phyloP scores from a whole-genome alignment of 2,797 vertebrate species.

The Gallinago solitaria region DNA sequence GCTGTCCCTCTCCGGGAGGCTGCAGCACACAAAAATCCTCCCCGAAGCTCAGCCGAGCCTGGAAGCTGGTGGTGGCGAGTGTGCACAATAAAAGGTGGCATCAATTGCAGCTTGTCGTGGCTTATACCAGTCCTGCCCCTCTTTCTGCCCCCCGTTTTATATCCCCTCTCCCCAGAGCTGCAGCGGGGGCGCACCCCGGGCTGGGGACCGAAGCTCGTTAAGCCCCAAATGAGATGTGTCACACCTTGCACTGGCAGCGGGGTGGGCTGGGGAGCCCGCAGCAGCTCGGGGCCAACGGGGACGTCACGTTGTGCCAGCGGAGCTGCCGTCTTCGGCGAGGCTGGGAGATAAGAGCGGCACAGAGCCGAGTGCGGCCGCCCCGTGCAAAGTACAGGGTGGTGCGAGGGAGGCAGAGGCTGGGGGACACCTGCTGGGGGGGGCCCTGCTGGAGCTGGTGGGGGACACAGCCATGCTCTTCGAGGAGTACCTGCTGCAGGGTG shows the following conservation, averaged over 20 bases:
- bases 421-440: not conserved
- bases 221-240: not conserved
- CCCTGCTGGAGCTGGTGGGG: not conserved
- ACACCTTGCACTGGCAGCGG: rapidly evolving
- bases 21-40: not conserved
- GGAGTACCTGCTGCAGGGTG: slow-evolving; percentile 20
- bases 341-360: slow-evolving; percentile 18
- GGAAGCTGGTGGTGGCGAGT: rapidly evolving
- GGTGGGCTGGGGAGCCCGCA: not conserved
- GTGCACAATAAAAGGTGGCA: not conserved
- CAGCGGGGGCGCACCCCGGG: rapidly evolving
- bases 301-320: rapidly evolving
- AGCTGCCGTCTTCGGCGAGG: not conserved
- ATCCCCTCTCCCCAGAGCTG: not conserved
- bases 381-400: slow-evolving; percentile 58
- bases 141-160: not conserved
- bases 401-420: rapidly evolving
- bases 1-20: not conserved
- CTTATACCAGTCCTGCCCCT: not conserved
- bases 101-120: rapidly evolving
- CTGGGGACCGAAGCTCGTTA: rapidly evolving
- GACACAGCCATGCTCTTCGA: slow-evolving; percentile 27
- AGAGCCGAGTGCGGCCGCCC: not conserved
- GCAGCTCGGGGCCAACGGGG: not conserved
- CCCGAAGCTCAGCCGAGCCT: not conserved